Evolutionary conservation across 2,797 vertebrate species (phyloP).

Genomic region (Ctenopoma multispine): DNA sequence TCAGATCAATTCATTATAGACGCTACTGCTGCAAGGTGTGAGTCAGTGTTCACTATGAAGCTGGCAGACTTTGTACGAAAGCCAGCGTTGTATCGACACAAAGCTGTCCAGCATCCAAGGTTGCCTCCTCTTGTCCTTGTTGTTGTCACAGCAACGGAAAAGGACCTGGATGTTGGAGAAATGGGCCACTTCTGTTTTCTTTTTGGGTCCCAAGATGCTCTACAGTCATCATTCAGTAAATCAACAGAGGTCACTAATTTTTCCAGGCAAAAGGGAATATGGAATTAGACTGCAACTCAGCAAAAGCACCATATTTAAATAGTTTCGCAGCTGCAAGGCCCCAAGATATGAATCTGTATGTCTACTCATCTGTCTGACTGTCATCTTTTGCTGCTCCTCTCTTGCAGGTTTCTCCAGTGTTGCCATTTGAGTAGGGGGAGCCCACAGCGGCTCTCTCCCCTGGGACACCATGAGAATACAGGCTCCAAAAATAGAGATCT

Average conservation of each 20-base stretch:
- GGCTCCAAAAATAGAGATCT: slow-evolving; percentile 78
- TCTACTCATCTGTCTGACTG: slow-evolving; percentile 42
- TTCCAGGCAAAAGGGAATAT: slow-evolving; percentile 25
- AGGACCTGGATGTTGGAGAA: slow-evolving; percentile 49
- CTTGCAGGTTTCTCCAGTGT: slow-evolving; percentile 52
- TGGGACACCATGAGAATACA: slow-evolving; percentile 64
- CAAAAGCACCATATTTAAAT: slow-evolving; percentile 2
- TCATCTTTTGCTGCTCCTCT: slow-evolving; percentile 33
- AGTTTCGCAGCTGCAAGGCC: slow-evolving; percentile 6
- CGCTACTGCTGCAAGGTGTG: slow-evolving; percentile 32
- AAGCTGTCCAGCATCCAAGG: slow-evolving; percentile 73
- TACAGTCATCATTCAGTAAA: slow-evolving; percentile 10
- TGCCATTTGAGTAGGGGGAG: slow-evolving; percentile 69
- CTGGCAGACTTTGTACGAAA: slow-evolving; percentile 47
- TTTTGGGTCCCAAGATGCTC: slow-evolving; percentile 10
- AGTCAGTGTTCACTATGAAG: slow-evolving; percentile 50
- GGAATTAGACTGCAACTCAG: slow-evolving; percentile 6
- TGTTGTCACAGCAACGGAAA: slow-evolving; percentile 81
- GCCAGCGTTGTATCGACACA: slow-evolving; percentile 66
- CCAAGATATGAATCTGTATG: slow-evolving; percentile 28
- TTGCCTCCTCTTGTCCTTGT: slow-evolving; percentile 71
- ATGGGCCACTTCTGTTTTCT: slow-evolving; percentile 11
- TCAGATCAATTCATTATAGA: slow-evolving; percentile 34
- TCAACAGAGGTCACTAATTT: slow-evolving; percentile 36
- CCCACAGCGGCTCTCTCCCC: slow-evolving; percentile 63